A percentile compares a stretch with the other conserved stretches of the same genome.
Evolutionary conservation across 2,797 vertebrate genomes (phyloP).

Genomic region (Silurus lanzhouensis): DNA sequence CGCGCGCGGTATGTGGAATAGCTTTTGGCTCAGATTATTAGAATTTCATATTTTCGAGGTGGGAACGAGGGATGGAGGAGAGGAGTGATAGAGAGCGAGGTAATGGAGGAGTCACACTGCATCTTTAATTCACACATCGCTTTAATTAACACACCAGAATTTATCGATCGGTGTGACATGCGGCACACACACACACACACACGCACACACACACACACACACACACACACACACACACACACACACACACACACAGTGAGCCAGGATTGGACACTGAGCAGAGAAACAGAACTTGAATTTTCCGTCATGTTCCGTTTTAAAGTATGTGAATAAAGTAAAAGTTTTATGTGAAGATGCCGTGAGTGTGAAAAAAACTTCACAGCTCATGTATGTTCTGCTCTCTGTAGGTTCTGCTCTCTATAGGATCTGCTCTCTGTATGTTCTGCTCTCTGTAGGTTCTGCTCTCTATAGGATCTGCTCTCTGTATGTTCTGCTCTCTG

Average conservation of each 20-base stretch:
- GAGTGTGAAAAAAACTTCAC: slow-evolving; percentile 67
- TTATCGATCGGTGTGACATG: slow-evolving; percentile 63
- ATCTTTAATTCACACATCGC: slow-evolving; percentile 45
- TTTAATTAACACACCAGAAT: slow-evolving; percentile 72
- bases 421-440: too few species aligned
- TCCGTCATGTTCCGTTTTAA: background rate
- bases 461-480: too few species aligned
- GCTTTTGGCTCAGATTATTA: slow-evolving; percentile 77
- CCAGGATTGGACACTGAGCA: too few species aligned
- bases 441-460: too few species aligned
- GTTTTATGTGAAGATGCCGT: slow-evolving; percentile 58
- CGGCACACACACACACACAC: background rate
- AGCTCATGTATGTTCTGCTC: background rate
- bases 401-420: background rate
- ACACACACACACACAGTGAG: background rate
- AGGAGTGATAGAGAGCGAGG: background rate
- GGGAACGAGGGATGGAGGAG: slow-evolving; percentile 9
- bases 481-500: too few species aligned
- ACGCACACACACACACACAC: background rate
- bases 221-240: background rate
- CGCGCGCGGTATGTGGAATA: slow-evolving; percentile 70
- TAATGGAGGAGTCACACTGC: background rate
- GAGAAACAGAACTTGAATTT: too few species aligned
- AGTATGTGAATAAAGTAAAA: background rate
- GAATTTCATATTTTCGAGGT: slow-evolving; percentile 75